Conservation (phyloP, 2,113 vertebrate genomes). For the rabbit (Oryctolagus cuniculus) region mOryCun1.1 NC_091445.1:33597501-33598000, state of each 20-base stretch:
- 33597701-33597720: neutral
- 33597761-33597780: neutral
- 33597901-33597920: neutral
- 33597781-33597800: neutral
- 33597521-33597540: neutral
- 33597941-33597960: neutral
- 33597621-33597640: neutral
- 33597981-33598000: too few species aligned
- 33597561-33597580: neutral
- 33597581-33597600: neutral
- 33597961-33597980: neutral
- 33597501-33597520: constrained; percentile 17
- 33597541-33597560: neutral
- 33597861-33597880: neutral
- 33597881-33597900: neutral
- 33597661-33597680: neutral
- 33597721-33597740: neutral
- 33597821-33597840: neutral
- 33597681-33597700: neutral
- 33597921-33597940: neutral
- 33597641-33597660: neutral
- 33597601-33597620: neutral
- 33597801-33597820: neutral
- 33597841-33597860: neutral
- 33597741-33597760: constrained; percentile 16